Conservation (phyloP, 2,888 invertebrate species). For the Cotesia congregata region DNA sequence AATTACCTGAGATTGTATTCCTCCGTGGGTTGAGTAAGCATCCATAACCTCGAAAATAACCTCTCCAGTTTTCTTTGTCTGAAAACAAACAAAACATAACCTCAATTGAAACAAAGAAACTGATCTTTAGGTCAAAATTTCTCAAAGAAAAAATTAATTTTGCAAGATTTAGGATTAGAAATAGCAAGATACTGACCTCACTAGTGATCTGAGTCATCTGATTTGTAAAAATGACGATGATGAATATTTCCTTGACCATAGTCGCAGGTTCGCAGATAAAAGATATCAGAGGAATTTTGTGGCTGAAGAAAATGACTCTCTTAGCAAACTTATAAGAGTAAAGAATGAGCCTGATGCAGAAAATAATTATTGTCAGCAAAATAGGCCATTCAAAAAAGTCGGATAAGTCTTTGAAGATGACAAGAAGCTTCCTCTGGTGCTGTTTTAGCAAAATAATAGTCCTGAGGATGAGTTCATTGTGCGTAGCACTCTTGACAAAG, state of each 20-base stretch:
- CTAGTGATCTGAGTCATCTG: background rate
- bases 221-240: background rate
- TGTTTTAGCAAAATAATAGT: background rate
- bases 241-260: background rate
- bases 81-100: background rate
- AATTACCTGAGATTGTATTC: background rate
- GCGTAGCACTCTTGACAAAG: background rate
- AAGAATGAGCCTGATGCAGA: background rate
- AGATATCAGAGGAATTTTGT: background rate
- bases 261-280: background rate
- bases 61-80: background rate
- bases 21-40: background rate
- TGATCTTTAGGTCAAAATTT: no score
- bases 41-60: background rate
- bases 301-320: background rate
- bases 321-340: background rate
- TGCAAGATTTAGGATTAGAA: background rate
- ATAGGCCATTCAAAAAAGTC: background rate
- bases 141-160: no score
- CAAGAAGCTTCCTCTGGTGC: background rate
- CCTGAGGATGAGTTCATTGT: background rate
- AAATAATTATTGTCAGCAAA: background rate
- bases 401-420: background rate
- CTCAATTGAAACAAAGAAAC: background rate
- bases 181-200: background rate